These are phyloP conservation scores for Drosophila dunni DNA, from an alignment of 1,140 invertebrate species.

Conservation along the genomic window DNA sequence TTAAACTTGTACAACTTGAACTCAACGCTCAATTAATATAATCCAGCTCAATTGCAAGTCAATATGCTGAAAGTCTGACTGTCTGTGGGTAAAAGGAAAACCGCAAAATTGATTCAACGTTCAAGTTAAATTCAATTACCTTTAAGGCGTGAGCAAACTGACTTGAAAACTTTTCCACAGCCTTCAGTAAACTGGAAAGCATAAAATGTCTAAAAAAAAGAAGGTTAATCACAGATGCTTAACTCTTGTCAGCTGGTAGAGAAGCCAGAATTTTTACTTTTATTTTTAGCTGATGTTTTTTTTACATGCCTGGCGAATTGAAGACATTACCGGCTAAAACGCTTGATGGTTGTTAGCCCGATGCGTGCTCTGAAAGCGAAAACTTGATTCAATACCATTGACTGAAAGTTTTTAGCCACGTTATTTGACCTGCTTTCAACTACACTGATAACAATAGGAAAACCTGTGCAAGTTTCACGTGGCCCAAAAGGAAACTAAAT, in stretches of 20 bases:
- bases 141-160: conserved; percentile 24
- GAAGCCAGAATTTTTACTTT: too few relatives aligned
- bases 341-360: too few relatives aligned
- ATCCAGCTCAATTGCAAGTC: background rate
- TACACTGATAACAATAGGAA: conserved; percentile 28
- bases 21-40: background rate
- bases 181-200: background rate
- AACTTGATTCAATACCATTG: conserved; percentile 7
- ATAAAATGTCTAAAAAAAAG: background rate
- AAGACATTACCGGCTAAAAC: too few relatives aligned
- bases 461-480: background rate
- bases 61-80: conserved; percentile 1
- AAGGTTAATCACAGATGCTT: conserved; percentile 5
- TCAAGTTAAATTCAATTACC: conserved; percentile 44
- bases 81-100: conserved; percentile 2
- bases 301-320: too few relatives aligned
- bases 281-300: too few relatives aligned
- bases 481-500: conserved; percentile 4
- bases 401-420: conserved; percentile 2
- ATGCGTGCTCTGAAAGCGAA: conserved; percentile 20
- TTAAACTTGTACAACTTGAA: background rate
- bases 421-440: conserved; percentile 14
- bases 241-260: background rate
- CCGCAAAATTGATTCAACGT: conserved; percentile 16
- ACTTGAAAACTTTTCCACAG: conserved; percentile 12